Evolutionary conservation across 1,140 invertebrate genomes (phyloP), one percentile per base, ranked within the genome.

Genomic region (Lutraria rhynchaena): DNA sequence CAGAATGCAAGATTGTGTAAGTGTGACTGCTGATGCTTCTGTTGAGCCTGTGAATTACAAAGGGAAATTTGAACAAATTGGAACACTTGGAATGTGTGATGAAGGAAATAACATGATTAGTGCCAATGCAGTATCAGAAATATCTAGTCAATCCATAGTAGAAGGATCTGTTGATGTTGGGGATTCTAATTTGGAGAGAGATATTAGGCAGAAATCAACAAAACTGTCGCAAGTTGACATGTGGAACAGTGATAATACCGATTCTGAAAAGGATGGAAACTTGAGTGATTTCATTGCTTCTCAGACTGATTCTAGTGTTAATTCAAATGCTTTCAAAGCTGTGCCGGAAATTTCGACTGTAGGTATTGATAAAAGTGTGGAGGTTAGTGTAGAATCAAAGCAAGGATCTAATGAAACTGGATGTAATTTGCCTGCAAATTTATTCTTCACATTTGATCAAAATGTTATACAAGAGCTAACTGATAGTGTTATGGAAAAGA

Each of bases 391-490:
- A 24, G 19, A 24, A n/a, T 49, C 24, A 46, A 37, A 27, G 0
- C 15, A 29, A 46, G 0, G 4, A 9, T 7, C 22, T 17, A 35
- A 57, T 57, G 33, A 55, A 22, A 35, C 4, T 13, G 70, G 31
- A 15, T 7, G 27, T 7, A 49, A 49, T 29, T 33, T 51, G 24
- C 44, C 73, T 60, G 55, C 24, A 17, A 49, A 63, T 63, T 1
- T 13, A 22, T 63, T 75, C 73, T 80, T 80, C 60, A 33, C 46
- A n/a, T 80, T 80, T 80, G 76, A 80, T 55, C 29, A 53, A 46
- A 27, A 53, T 5, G 37, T 80, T 7, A 80, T 80, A 22, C 76
- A 80, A 41, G 51, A 70, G 35, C 53, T 80, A 55, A 80, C 76
- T 51, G 76, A 80, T 49, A 67, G 76, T 60, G 55, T 80, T 13